These are phyloP conservation scores for Tychaedon coryphoeus DNA, from an alignment of 2,113 vertebrate genomes.

Conservation along the genomic window DNA sequence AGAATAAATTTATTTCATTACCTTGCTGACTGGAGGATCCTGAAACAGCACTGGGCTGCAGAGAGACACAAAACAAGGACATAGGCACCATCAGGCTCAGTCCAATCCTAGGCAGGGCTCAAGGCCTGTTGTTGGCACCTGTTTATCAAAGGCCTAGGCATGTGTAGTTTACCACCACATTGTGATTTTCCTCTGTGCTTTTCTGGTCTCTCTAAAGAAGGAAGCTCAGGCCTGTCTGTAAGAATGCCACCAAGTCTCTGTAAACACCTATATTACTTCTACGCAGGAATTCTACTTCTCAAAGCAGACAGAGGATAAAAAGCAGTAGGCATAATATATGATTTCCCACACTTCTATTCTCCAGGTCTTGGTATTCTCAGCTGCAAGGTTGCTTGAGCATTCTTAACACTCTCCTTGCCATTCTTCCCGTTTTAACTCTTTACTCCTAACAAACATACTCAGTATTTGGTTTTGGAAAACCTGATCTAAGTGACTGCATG, in stretches of 20 bases:
- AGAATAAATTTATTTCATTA: neutral
- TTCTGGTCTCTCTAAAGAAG: neutral
- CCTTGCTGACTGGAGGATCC: neutral
- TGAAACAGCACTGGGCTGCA: neutral
- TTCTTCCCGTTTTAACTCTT: neutral
- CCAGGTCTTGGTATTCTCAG: neutral
- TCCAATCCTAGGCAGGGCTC: rapidly evolving
- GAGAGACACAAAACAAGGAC: neutral
- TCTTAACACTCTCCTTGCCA: neutral
- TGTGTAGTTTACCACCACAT: neutral
- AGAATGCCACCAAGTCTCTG: neutral
- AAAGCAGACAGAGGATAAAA: neutral
- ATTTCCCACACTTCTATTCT: neutral
- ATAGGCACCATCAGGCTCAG: neutral
- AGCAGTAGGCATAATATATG: neutral
- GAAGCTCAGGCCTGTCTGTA: rapidly evolving
- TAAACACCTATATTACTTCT: neutral
- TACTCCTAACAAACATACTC: neutral
- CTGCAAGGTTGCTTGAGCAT: neutral
- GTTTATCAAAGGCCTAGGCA: neutral
- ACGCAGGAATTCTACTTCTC: neutral
- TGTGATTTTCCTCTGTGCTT: neutral
- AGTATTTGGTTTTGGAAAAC: neutral
- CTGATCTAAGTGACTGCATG: neutral
- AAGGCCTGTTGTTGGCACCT: neutral